Evolutionary conservation across 2,888 invertebrate species (phyloP).

Genomic region (Netelia fuscicornis): DNA sequence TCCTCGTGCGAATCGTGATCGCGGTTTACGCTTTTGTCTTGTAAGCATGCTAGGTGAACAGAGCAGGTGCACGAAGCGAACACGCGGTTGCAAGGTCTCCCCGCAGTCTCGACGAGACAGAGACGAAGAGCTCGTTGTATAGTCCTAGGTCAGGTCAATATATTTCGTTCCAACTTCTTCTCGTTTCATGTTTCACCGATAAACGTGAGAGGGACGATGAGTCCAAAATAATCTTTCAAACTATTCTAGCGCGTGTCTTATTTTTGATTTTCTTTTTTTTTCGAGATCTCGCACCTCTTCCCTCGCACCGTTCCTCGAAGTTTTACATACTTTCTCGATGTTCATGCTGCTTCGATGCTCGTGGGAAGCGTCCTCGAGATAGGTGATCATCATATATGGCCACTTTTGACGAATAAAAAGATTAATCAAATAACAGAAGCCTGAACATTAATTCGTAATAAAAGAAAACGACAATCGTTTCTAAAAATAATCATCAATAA

Average conservation of each 20-base stretch:
- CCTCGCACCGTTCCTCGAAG: conserved; percentile 6
- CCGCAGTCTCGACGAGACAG: not conserved
- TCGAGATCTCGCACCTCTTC: conserved; percentile 6
- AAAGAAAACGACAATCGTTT: not conserved
- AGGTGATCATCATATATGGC: not conserved
- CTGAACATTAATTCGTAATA: not conserved
- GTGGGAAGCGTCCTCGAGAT: conserved; percentile 41
- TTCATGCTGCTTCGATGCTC: conserved; percentile 56
- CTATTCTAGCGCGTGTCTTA: not conserved
- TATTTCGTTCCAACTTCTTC: conserved; percentile 56
- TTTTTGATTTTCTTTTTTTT: conserved; percentile 10
- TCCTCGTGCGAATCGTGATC: not conserved
- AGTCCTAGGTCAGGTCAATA: conserved; percentile 59
- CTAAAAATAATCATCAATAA: not conserved
- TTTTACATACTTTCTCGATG: conserved; percentile 51
- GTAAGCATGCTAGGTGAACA: conserved; percentile 1
- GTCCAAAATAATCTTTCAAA: conserved; percentile 42
- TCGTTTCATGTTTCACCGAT: conserved; percentile 60
- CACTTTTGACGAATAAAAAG: not conserved
- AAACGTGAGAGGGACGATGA: conserved; percentile 65
- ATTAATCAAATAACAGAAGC: not conserved
- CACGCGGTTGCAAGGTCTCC: not conserved
- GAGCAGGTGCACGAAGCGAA: conserved; percentile 42
- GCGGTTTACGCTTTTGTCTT: not conserved
- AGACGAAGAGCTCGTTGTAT: conserved; percentile 23